Evolutionary conservation across 1,140 invertebrate species (phyloP).

Genomic region (Caenorhabditis brenneri): DNA sequence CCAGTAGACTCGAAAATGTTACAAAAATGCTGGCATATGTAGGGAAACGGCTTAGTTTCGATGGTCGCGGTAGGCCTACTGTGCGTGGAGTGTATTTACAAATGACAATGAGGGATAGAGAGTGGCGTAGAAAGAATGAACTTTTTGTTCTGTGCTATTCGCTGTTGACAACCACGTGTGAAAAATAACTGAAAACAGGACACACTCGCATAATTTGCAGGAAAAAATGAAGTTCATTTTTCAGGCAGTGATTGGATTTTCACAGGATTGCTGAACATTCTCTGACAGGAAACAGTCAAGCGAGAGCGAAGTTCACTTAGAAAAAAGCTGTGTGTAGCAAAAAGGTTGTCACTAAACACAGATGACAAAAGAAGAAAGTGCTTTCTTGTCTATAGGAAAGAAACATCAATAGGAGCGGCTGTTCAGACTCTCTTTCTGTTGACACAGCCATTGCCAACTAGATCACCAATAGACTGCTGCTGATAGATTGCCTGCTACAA

Average conservation of each 20-base stretch:
- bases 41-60: not conserved
- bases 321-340: no score
- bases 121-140: not conserved
- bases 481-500: not conserved
- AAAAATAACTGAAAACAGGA: no score
- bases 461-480: not conserved
- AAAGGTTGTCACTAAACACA: no score
- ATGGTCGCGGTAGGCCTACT: not conserved
- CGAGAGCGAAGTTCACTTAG: not conserved
- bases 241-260: no score
- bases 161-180: not conserved
- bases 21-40: not conserved
- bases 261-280: no score
- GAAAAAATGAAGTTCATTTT: no score
- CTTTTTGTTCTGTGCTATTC: not conserved
- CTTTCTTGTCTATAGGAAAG: not conserved
- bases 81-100: constrained; percentile 1
- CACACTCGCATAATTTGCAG: no score
- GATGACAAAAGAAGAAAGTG: not conserved
- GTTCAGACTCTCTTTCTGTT: not conserved
- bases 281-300: not conserved
- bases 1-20: no score
- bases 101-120: not conserved
- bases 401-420: constrained; percentile 7
- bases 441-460: constrained; percentile 11